phyloP scores from a whole-genome alignment of 53 echinoderm and acorn worm genomes.

The Echinarachnius parma region DNA sequence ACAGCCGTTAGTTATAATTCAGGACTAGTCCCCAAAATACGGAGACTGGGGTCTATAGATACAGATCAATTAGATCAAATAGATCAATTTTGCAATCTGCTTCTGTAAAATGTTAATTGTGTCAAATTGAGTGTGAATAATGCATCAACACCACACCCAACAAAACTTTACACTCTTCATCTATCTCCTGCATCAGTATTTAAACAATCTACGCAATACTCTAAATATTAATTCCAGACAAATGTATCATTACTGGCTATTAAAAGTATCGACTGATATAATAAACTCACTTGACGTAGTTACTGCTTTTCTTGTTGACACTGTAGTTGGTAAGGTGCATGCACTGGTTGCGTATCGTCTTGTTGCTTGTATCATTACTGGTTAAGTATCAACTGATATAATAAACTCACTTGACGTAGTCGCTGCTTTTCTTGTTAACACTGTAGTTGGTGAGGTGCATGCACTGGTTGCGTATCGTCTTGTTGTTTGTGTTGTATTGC shows the following conservation, averaged over 20 bases:
- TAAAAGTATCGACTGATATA: neutral
- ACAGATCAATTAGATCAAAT: too few relatives aligned
- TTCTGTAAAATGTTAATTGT: too few relatives aligned
- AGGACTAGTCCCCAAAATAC: too few relatives aligned
- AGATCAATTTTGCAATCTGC: too few relatives aligned
- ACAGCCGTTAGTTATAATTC: too few relatives aligned
- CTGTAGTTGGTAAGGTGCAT: constrained; percentile 99
- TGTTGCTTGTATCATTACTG: constrained; percentile 62
- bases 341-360: constrained; percentile 90
- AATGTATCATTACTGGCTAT: neutral
- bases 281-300: constrained; percentile 89
- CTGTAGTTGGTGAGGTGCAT: constrained; percentile 99
- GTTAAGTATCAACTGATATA: neutral
- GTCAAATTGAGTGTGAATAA: too few relatives aligned
- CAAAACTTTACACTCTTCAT: too few relatives aligned
- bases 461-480: constrained; percentile 90
- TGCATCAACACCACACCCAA: too few relatives aligned
- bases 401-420: constrained; percentile 89
- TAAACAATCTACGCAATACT: too few relatives aligned
- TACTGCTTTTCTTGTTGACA: constrained; percentile 89
- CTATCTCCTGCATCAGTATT: too few relatives aligned
- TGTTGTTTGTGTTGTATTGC: constrained; percentile 87
- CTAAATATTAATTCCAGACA: too few relatives aligned
- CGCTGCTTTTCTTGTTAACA: constrained; percentile 89
- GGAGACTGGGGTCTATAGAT: too few relatives aligned